Evolutionary conservation across 2,797 vertebrate species (phyloP).

Genomic region (Catharus ustulatus): DNA sequence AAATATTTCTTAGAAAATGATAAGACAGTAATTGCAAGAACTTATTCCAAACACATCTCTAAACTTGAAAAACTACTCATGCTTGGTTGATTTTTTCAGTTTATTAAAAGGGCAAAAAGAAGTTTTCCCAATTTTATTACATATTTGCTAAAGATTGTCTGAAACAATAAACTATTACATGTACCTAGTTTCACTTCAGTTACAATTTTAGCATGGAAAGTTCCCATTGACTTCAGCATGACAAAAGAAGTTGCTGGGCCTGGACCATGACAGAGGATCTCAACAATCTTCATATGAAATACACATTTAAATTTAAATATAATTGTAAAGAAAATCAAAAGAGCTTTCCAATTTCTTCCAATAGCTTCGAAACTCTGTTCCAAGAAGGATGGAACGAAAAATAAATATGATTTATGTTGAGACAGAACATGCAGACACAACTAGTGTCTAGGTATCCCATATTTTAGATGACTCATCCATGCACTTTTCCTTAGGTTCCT

Average conservation of each 20-base stretch:
- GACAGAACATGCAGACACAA: neutral
- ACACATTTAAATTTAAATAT: neutral
- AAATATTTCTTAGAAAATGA: neutral
- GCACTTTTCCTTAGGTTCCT: neutral
- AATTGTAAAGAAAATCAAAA: too few species aligned
- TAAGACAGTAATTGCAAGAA: neutral
- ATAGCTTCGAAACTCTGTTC: neutral
- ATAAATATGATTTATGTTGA: neutral
- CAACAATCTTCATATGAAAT: neutral
- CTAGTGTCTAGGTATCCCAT: neutral
- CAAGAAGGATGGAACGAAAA: neutral
- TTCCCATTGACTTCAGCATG: neutral
- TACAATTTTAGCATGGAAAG: neutral
- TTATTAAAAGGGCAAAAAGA: neutral
- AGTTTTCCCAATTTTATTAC: neutral
- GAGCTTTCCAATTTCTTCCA: too few species aligned
- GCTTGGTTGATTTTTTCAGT: neutral
- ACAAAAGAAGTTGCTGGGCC: neutral
- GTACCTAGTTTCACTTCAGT: neutral
- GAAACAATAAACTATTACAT: neutral
- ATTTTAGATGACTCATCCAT: neutral
- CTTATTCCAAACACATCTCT: neutral
- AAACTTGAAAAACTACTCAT: neutral
- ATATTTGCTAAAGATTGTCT: neutral
- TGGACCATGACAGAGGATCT: neutral